Evolutionary conservation across 2,797 vertebrate species (phyloP).

Genomic region (Sibirionetta formosa): DNA sequence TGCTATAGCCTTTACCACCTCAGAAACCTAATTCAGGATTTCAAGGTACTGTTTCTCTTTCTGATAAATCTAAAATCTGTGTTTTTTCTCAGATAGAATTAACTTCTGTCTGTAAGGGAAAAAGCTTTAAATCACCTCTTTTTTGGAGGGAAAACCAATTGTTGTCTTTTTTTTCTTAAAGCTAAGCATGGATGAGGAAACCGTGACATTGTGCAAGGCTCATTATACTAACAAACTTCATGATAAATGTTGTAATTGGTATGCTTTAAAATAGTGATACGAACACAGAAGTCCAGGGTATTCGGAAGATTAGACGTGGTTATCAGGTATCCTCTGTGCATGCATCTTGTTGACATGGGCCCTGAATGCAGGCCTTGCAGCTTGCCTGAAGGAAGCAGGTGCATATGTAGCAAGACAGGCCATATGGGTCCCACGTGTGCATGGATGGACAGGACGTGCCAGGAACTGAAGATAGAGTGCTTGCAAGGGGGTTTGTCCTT

Average conservation of each 20-base stretch:
- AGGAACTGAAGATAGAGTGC: neutral
- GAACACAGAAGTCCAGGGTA: neutral
- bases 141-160: neutral
- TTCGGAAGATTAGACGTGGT: neutral
- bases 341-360: neutral
- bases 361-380: neutral
- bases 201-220: neutral
- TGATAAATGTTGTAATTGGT: neutral
- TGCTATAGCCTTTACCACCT: conserved; percentile 83
- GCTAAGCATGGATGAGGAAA: neutral
- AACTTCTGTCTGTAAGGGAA: neutral
- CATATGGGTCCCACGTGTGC: neutral
- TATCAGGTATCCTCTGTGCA: neutral
- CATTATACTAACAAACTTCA: neutral
- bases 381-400: neutral
- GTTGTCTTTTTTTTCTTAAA: neutral
- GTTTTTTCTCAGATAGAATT: neutral
- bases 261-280: neutral
- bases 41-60: conserved; percentile 84
- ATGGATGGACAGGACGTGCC: neutral
- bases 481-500: neutral
- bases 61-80: neutral
- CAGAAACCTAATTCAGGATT: conserved; percentile 80
- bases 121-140: neutral
- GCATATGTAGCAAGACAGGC: rapidly evolving